These are phyloP conservation scores for Loris lydekkerianus DNA, from an alignment of 2,797 vertebrate genomes.

Conservation along the genomic window DNA sequence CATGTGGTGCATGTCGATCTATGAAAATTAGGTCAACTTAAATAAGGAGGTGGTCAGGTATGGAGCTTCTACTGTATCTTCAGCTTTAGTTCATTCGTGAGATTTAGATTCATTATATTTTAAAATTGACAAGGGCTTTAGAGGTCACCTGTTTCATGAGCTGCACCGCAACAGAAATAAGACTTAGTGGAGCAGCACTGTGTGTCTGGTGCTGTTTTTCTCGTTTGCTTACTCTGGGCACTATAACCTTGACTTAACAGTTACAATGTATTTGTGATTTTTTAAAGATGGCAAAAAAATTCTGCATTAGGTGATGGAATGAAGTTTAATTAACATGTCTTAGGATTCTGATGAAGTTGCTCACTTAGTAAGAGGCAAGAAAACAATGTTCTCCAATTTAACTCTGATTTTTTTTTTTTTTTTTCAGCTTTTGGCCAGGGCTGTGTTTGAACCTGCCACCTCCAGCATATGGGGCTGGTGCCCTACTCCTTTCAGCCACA, in stretches of 20 bases:
- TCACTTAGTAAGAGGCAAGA: background rate
- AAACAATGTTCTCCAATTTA: constrained; percentile 26
- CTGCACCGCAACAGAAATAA: background rate
- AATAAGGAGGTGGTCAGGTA: no score
- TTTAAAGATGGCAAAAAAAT: background rate
- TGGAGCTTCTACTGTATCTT: background rate
- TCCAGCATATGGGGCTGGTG: no score
- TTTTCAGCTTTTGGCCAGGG: no score
- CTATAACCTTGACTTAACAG: background rate
- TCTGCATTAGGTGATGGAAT: background rate
- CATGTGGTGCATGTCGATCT: no score
- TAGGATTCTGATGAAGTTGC: background rate
- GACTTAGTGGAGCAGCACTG: background rate
- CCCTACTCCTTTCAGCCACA: no score
- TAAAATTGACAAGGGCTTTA: background rate
- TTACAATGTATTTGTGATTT: background rate
- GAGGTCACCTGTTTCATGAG: background rate
- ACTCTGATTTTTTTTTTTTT: no score
- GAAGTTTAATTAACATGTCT: background rate
- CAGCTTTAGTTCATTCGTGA: background rate
- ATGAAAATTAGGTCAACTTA: no score
- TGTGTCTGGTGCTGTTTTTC: background rate
- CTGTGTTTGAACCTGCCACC: no score
- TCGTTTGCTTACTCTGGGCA: background rate
- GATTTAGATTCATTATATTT: background rate